Evolutionary conservation across 37 sponge, comb jelly and placozoan species (phyloP).

Genomic region (Ephydatia muelleri): DNA sequence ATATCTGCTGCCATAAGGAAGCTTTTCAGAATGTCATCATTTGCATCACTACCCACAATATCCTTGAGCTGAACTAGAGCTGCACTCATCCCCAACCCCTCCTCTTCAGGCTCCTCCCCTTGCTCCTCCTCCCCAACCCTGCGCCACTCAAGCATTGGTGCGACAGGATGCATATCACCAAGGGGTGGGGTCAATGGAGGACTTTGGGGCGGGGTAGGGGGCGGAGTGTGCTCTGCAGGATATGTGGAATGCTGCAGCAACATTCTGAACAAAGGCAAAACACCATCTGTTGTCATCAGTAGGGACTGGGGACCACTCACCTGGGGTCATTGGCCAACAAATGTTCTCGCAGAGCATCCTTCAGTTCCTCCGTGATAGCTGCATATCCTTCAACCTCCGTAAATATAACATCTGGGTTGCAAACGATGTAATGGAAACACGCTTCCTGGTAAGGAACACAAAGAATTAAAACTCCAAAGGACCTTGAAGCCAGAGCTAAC

Average conservation of each 20-base stretch:
- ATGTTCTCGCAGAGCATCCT: conserved; percentile 35
- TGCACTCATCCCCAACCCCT: conserved; percentile 4
- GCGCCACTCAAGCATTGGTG: not conserved
- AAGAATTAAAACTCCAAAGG: no score
- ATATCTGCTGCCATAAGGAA: conserved; percentile 68
- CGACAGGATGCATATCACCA: not conserved
- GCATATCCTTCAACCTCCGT: conserved; percentile 48
- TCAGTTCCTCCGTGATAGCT: conserved; percentile 40
- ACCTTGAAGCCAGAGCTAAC: not conserved
- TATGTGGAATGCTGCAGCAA: no score
- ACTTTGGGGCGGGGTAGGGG: not conserved
- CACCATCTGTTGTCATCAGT: no score
- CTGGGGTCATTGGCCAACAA: conserved; percentile 13
- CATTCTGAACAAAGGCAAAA: not conserved
- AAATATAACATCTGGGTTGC: conserved; percentile 41
- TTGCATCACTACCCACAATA: conserved; percentile 41
- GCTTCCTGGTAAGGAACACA: conserved; percentile 23
- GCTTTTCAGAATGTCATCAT: conserved; percentile 38
- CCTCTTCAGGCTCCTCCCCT: not conserved
- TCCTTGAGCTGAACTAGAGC: conserved; percentile 37
- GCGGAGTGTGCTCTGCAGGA: not conserved
- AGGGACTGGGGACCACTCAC: not conserved
- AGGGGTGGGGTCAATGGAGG: not conserved
- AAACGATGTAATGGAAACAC: conserved; percentile 44
- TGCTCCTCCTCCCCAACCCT: not conserved